phyloP scores from a whole-genome alignment of 2,888 invertebrate species.

The Yponomeuta malinellus region DNA sequence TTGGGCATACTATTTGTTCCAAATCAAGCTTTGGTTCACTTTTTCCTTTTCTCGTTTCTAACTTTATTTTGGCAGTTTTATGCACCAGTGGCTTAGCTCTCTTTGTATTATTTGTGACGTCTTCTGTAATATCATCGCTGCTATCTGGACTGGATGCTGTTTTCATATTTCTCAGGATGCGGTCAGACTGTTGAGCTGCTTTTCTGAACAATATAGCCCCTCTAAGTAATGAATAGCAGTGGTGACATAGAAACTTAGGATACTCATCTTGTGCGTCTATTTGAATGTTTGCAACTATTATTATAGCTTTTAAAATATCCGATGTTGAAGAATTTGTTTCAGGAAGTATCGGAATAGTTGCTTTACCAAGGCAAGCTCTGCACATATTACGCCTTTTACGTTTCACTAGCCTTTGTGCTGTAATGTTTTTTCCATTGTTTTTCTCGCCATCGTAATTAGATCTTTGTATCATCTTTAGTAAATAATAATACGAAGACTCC shows the following conservation, averaged over 20 bases:
- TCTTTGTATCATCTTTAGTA: background rate
- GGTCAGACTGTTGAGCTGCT: constrained; percentile 3
- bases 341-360: background rate
- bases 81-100: background rate
- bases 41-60: background rate
- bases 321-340: constrained; percentile 3
- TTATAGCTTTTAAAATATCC: background rate
- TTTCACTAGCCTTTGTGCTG: background rate
- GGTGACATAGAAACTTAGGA: constrained; percentile 3
- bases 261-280: background rate
- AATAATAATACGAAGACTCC: background rate
- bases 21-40: background rate
- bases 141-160: background rate
- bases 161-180: constrained; percentile 3
- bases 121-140: background rate
- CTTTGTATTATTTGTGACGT: background rate
- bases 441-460: background rate
- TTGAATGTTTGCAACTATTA: background rate
- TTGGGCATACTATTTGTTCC: background rate
- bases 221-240: constrained; percentile 2
- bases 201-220: constrained; percentile 8
- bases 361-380: constrained; percentile 4
- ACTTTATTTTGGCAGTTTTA: background rate
- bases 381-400: background rate
- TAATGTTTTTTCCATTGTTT: background rate